Conservation (phyloP, 2,888 invertebrate genomes). For the Calephelis perditalis region DNA sequence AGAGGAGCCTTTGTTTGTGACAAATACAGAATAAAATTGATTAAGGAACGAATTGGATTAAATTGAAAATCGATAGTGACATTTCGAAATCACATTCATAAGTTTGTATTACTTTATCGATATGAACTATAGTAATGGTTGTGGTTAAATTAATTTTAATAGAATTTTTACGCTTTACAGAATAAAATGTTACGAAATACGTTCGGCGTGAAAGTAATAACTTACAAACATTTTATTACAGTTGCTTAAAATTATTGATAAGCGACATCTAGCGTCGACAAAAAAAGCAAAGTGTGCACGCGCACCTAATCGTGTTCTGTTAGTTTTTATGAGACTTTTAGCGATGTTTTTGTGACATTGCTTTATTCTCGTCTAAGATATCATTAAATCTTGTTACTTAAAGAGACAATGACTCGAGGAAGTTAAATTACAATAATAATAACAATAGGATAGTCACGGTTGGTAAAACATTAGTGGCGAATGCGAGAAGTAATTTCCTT, state of each 20-base stretch:
- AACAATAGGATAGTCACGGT: conserved; percentile 65
- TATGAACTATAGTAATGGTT: conserved; percentile 73
- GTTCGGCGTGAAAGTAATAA: conserved; percentile 65
- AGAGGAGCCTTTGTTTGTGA: conserved; percentile 60
- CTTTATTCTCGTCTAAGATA: conserved; percentile 41
- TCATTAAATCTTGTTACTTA: conserved; percentile 46
- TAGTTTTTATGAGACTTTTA: conserved; percentile 28
- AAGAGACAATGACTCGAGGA: conserved; percentile 57
- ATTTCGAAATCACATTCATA: conserved; percentile 78
- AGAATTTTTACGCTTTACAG: conserved; percentile 75
- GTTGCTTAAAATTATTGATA: conserved; percentile 35
- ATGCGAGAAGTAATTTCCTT: conserved; percentile 56
- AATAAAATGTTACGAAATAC: conserved; percentile 73
- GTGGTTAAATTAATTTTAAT: conserved; percentile 77
- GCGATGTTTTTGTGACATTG: conserved; percentile 31
- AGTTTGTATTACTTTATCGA: conserved; percentile 76
- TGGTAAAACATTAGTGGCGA: conserved; percentile 57
- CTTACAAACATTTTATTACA: conserved; percentile 45
- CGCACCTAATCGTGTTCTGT: conserved; percentile 45
- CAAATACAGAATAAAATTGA: conserved; percentile 73
- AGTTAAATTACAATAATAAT: conserved; percentile 58
- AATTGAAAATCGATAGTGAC: conserved; percentile 78
- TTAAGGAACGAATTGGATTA: conserved; percentile 78
- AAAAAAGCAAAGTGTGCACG: conserved; percentile 51
- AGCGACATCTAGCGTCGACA: conserved; percentile 52